These are phyloP conservation scores for Gopherus flavomarginatus DNA, from an alignment of 2,113 vertebrate species.

Conservation along the genomic window DNA sequence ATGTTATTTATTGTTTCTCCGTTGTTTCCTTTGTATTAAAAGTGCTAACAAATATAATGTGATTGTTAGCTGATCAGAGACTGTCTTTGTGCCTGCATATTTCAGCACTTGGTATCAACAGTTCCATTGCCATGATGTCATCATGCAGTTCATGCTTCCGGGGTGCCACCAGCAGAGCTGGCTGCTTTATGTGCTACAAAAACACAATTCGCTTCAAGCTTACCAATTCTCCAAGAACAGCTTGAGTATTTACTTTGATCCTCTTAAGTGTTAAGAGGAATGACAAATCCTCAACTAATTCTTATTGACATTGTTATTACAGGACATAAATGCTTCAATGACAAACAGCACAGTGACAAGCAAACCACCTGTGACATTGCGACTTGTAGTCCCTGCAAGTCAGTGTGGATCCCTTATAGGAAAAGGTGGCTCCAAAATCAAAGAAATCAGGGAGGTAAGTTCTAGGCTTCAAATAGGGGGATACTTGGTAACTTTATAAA, in stretches of 20 bases:
- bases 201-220: fast-evolving
- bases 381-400: slow-evolving; percentile 92
- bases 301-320: slow-evolving; percentile 57
- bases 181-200: neutral
- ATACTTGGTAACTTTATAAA: neutral
- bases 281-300: neutral
- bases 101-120: fast-evolving
- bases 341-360: slow-evolving; percentile 92
- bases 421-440: slow-evolving; percentile 96
- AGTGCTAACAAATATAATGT: neutral
- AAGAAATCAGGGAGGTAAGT: slow-evolving; percentile 94
- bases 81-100: fast-evolving
- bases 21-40: neutral
- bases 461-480: neutral
- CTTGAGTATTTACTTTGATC: neutral
- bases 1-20: neutral
- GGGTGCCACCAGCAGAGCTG: fast-evolving
- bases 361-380: slow-evolving; percentile 92
- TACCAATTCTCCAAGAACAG: neutral
- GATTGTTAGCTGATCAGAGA: neutral
- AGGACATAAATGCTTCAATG: slow-evolving; percentile 93
- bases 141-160: fast-evolving
- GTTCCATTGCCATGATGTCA: fast-evolving
- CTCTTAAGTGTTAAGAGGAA: neutral
- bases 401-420: slow-evolving; percentile 95